Conservation (phyloP, 2,113 vertebrate species). For the Willisornis vidua region DNA sequence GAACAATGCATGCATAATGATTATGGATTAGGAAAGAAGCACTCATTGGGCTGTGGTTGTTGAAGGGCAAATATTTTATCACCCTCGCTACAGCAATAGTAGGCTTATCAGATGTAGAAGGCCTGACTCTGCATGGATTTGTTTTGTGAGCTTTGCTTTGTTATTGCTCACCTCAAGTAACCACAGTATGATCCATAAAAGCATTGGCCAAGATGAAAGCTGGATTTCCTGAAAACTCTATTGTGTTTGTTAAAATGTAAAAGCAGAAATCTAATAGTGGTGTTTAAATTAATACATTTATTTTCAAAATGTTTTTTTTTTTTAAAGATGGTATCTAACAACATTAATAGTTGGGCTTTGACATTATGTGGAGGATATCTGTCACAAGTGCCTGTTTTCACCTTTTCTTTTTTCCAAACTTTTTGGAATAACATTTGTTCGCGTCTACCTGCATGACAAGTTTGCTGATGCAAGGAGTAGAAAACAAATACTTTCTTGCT, state of each 20-base stretch:
- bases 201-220: background rate
- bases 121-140: background rate
- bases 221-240: background rate
- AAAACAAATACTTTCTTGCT: background rate
- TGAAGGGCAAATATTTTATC: background rate
- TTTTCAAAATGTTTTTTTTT: background rate
- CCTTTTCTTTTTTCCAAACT: background rate
- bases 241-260: background rate
- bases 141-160: background rate
- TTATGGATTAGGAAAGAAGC: constrained; percentile 6
- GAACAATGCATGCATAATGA: background rate
- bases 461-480: background rate
- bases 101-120: background rate
- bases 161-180: background rate
- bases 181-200: background rate
- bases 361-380: background rate
- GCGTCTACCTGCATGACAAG: background rate
- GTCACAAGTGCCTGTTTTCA: background rate
- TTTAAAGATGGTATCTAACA: background rate
- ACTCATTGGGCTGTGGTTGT: background rate
- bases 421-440: background rate
- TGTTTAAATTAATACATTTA: background rate
- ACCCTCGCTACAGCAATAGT: background rate
- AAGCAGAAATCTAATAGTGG: background rate
- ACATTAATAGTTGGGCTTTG: background rate